Evolutionary conservation across 2,113 vertebrate genomes (phyloP).

Genomic region (Leucopsar rothschildi): DNA sequence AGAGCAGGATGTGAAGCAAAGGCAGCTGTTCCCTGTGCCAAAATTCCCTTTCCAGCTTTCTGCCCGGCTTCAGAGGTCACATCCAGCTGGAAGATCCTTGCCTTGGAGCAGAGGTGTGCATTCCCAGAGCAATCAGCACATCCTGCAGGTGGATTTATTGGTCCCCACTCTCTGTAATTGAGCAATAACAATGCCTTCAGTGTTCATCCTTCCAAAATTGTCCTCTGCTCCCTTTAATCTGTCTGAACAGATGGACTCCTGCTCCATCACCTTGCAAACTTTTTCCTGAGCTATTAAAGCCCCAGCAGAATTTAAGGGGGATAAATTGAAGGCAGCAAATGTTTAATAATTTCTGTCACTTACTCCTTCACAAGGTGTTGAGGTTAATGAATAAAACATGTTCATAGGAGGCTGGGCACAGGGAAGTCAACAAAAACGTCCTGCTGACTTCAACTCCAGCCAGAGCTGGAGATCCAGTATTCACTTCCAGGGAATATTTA

Average conservation of each 20-base stretch:
- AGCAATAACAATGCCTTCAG: constrained; percentile 47
- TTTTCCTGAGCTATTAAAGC: neutral
- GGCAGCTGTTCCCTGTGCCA: accelerated
- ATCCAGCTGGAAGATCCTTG: neutral
- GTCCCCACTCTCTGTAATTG: constrained; percentile 42
- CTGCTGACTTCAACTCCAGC: neutral
- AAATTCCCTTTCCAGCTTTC: neutral
- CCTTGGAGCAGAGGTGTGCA: neutral
- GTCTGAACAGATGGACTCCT: constrained; percentile 53
- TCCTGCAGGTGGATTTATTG: constrained; percentile 20
- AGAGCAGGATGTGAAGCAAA: neutral
- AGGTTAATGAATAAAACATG: neutral
- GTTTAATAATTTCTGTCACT: neutral
- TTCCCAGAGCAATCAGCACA: neutral
- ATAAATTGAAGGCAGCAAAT: neutral
- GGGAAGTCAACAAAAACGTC: neutral
- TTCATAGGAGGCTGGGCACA: neutral
- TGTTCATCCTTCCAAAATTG: neutral
- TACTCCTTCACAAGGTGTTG: neutral
- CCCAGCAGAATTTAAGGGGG: neutral
- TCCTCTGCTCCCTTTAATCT: constrained; percentile 12
- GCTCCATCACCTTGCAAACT: constrained; percentile 46
- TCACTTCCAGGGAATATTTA: neutral
- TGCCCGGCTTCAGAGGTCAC: neutral
- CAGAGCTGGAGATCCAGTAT: neutral